A percentile compares a stretch with the other conserved stretches of the same genome.
phyloP scores from a whole-genome alignment of 2,113 vertebrate genomes.

The Heteronetta atricapilla region DNA sequence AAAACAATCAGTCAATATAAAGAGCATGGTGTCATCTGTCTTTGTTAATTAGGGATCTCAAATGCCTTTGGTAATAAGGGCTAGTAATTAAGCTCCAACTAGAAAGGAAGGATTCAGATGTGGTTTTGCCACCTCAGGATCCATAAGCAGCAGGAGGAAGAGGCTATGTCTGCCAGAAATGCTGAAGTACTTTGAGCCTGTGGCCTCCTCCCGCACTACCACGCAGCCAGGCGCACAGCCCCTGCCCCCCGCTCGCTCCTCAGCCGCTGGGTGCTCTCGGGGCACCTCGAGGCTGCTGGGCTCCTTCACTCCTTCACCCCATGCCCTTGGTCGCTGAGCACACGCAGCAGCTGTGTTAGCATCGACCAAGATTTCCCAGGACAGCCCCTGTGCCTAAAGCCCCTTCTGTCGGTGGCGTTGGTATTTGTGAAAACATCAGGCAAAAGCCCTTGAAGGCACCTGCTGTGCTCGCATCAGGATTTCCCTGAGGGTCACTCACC shows the following conservation, averaged over 20 bases:
- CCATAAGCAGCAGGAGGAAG: not conserved
- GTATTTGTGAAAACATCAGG: rapidly evolving
- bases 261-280: not conserved
- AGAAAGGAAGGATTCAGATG: constrained; percentile 13
- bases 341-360: rapidly evolving
- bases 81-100: constrained; percentile 45
- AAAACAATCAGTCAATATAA: constrained; percentile 44
- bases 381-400: rapidly evolving
- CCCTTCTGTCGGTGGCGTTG: rapidly evolving
- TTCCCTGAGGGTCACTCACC: constrained; percentile 72
- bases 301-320: not conserved
- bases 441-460: not conserved
- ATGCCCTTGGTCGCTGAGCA: rapidly evolving
- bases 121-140: constrained; percentile 28
- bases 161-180: not conserved
- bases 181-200: not conserved
- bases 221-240: rapidly evolving
- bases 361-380: rapidly evolving
- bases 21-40: not conserved
- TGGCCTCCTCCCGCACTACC: not conserved
- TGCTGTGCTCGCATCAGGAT: rapidly evolving
- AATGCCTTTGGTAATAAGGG: not conserved
- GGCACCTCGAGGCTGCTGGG: not conserved
- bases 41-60: not conserved
- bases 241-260: not conserved